Percentiles rank a stretch among this genome's conserved stretches.
Evolutionary conservation across 2,888 invertebrate genomes (phyloP).

Genomic region (Drosophila suboccidentalis): DNA sequence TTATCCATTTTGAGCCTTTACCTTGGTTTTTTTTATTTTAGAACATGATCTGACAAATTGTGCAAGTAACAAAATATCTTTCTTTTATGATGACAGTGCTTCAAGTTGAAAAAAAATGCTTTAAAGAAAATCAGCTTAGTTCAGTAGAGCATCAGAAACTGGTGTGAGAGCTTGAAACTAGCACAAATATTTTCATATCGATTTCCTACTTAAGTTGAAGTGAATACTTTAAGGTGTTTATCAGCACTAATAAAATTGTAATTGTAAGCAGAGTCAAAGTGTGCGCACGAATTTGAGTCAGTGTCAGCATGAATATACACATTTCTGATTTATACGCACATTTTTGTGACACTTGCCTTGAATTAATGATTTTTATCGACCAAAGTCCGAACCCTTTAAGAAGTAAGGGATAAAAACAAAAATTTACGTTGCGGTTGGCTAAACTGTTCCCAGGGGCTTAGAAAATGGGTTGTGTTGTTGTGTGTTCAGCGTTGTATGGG

Average conservation of each 20-base stretch:
- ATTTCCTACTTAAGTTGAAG: too few species aligned
- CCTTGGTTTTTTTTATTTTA: conserved; percentile 4
- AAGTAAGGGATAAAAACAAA: neutral
- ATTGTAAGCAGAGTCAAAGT: neutral
- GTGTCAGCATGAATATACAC: conserved; percentile 3
- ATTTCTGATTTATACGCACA: conserved; percentile 1
- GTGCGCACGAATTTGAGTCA: conserved; percentile 3
- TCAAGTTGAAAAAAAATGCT: neutral
- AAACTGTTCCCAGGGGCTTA: neutral
- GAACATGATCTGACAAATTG: conserved; percentile 15
- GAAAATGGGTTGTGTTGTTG: neutral
- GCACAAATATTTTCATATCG: too few species aligned
- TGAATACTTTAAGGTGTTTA: too few species aligned
- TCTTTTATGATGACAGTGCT: conserved; percentile 1
- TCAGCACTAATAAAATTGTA: neutral
- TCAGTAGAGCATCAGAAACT: too few species aligned
- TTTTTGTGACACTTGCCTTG: conserved; percentile 10
- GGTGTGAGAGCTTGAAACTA: too few species aligned
- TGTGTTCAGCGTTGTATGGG: neutral
- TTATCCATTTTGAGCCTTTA: conserved; percentile 5
- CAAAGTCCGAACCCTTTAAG: neutral
- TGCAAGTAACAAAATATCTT: conserved; percentile 7
- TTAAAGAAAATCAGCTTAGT: too few species aligned
- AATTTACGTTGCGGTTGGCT: neutral
- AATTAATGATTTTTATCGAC: conserved; percentile 4